Evolutionary conservation across 2,113 vertebrate species (phyloP), one percentile per base, ranked within the genome.

Genomic region (Percina caprodes): DNA sequence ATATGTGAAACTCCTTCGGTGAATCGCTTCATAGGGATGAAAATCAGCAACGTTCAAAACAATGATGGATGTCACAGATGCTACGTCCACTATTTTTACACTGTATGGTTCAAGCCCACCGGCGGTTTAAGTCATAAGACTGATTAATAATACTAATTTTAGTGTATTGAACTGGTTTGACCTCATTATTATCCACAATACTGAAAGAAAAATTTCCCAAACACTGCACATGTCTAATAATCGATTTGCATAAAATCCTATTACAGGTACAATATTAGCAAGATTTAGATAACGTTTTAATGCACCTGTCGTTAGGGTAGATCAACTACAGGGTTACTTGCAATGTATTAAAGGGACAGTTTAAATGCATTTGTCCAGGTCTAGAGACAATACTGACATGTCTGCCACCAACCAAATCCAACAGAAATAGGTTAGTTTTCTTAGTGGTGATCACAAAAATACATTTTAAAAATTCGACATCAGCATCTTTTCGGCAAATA

Each of bases 131-230:
- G 26, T 16, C 21, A 7, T 21, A 55, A 61, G 9, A 69, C 5
- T 56, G 48, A 59, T 45, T 33, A 65, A 18, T 14, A 45, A 39
- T n/a, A 48, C 10, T 54, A 1, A 14, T 72, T 60, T 7, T n/a
- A 74, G 30, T 24, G 15, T 46, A 21, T 10, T 51, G 46, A 56
- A 11, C 3, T 45, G 62, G 30, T 46, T 77, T 65, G 26, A 54
- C 49, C 8, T 65, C 35, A 35, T 76, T 33, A 39, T 23, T 21
- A 26, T 30, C 58, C n/a, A 71, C 16, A 49, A 48, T 21, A 63
- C 24, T 71, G 55, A 72, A 12, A 39, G 54, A 68, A 30, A 61
- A 72, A 76, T 63, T 48, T 5, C 7, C 6, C 52, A 21, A 30
- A 45, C 39, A 58, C 3, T 55, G 9, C 14, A 26, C 5, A 74